phyloP scores from a whole-genome alignment of 2,888 invertebrate species.

The Lepidochrysops patricia region DNA sequence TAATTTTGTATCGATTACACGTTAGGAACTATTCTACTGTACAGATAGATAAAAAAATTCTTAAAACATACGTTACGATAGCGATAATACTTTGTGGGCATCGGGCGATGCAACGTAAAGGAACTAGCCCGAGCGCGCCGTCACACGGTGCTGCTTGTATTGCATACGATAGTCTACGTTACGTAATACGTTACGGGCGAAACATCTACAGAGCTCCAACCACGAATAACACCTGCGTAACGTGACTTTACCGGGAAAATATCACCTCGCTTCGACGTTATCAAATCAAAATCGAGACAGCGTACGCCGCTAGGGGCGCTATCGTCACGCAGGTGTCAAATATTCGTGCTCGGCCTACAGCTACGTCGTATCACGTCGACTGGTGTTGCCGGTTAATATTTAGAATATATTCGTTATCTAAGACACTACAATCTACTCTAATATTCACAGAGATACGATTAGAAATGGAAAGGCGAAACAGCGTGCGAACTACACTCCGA shows the following conservation, averaged over 20 bases:
- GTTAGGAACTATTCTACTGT: constrained; percentile 72
- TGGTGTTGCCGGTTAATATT: constrained; percentile 70
- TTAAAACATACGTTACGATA: constrained; percentile 40
- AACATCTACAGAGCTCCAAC: constrained; percentile 59
- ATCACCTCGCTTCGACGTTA: too few relatives aligned
- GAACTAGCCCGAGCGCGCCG: constrained; percentile 46
- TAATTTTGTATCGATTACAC: constrained; percentile 67
- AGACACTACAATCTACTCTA: constrained; percentile 70
- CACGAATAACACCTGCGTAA: too few relatives aligned
- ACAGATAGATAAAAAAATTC: constrained; percentile 54
- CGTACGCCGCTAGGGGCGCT: too few relatives aligned
- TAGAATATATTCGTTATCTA: constrained; percentile 69
- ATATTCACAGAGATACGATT: constrained; percentile 69
- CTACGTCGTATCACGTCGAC: constrained; percentile 67
- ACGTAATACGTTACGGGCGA: constrained; percentile 52
- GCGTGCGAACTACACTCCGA: constrained; percentile 52
- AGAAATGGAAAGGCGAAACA: constrained; percentile 63
- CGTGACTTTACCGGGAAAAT: too few relatives aligned
- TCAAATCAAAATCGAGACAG: too few relatives aligned
- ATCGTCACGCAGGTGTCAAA: too few relatives aligned
- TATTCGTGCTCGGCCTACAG: too few relatives aligned
- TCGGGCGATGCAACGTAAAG: constrained; percentile 29
- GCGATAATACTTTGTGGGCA: constrained; percentile 36
- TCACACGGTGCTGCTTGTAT: constrained; percentile 35
- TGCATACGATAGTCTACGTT: constrained; percentile 33